These are phyloP conservation scores for Eupeodes latifasciatus DNA, from an alignment of 2,888 invertebrate genomes.

Conservation along the genomic window DNA sequence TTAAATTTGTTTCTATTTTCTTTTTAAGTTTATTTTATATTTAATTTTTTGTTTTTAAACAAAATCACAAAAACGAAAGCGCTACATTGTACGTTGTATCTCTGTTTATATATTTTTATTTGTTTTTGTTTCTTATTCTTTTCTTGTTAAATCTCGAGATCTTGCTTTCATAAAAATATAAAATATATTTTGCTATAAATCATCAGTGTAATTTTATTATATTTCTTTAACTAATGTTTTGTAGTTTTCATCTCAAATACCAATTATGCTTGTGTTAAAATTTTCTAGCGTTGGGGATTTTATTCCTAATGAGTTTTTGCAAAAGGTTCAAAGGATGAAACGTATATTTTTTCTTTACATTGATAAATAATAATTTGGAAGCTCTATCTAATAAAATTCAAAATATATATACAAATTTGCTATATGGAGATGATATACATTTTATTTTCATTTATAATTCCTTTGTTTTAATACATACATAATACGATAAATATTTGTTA, in stretches of 20 bases:
- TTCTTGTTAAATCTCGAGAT: constrained; percentile 15
- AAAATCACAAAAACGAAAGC: constrained; percentile 52
- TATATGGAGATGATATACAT: constrained; percentile 28
- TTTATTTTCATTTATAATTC: constrained; percentile 20
- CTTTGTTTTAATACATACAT: neutral
- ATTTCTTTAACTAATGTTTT: neutral
- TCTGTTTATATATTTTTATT: neutral
- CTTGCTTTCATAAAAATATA: constrained; percentile 46
- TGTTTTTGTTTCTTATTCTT: neutral
- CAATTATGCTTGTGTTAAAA: constrained; percentile 64
- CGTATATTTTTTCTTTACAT: neutral
- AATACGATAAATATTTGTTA: constrained; percentile 1
- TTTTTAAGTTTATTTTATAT: constrained; percentile 6
- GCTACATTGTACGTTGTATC: constrained; percentile 61
- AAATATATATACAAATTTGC: constrained; percentile 48
- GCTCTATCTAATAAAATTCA: constrained; percentile 69
- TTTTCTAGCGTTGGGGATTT: constrained; percentile 36
- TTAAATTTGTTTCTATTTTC: neutral
- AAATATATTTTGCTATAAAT: constrained; percentile 25
- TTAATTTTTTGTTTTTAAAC: constrained; percentile 17
- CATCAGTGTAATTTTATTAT: constrained; percentile 34
- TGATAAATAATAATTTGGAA: constrained; percentile 61
- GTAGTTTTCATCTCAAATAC: constrained; percentile 60
- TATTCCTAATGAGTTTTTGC: neutral
- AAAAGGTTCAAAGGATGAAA: neutral